Evolutionary conservation across 2,888 invertebrate species (phyloP), one percentile per base, ranked within the genome.

Genomic region (Sinopyrophorus schimmeli): DNA sequence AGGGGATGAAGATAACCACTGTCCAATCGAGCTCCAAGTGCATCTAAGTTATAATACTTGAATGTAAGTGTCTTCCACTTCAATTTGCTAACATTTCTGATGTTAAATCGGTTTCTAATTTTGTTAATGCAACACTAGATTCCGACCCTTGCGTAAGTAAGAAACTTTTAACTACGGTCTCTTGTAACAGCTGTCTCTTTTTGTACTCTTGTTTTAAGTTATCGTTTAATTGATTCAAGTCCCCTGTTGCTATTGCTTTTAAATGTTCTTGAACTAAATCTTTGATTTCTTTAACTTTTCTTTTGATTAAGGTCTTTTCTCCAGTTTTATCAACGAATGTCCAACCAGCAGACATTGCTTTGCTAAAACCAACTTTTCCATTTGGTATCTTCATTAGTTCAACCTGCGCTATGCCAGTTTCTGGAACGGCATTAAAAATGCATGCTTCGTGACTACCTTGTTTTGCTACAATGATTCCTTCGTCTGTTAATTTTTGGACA

Each of bases 11-110:
- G 79, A 72, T 94, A 90, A 1, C 99, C 99, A 50, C 87, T 78
- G 26, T 84, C 80, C 0, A 89, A 87, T 0, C 87, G 80, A 12
- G 88, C 85, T 18, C 95, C 86, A 59, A 94, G 72, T 3, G 99
- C 93, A 75, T 94, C 87, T 74, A 99, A 96, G 74, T 99, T 99
- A 66, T 98, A 99, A 0, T 89, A 83, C 69, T 99, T 99, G 77
- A 99, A 99, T 60, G 86, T 82, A 55, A 91, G 82, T 2, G 80
- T 80, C 69, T 92, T 89, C 98, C 99, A 99, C 86, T 79, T 0
- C 92, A 93, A 44, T 80, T 85, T 9, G 84, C 68, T 18, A 99
- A 76, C 91, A 99, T 93, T 66, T 98, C 97, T 34, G 88, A 80
- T 0, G 97, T 98, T 49, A 99, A 77, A 73, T 99, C 98, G 0